Evolutionary conservation across 2,888 invertebrate genomes (phyloP).

Genomic region (Oscheius myriophilus): DNA sequence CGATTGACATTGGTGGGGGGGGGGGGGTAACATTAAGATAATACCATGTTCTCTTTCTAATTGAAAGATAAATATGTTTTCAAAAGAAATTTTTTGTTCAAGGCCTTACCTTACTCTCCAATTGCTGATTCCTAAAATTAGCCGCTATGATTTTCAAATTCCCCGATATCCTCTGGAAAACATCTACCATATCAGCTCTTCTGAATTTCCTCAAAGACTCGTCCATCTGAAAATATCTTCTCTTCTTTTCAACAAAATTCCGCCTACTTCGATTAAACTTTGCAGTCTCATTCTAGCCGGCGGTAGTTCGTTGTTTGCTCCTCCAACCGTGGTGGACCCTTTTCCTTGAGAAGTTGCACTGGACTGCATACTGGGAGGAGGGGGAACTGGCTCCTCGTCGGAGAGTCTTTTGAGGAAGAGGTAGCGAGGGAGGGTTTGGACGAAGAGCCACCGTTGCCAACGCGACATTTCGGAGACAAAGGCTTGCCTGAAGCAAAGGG

Average conservation of each 20-base stretch:
- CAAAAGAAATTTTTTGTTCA: too few relatives aligned
- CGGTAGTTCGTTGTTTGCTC: conserved; percentile 29
- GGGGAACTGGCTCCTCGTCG: conserved; percentile 13
- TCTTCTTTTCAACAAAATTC: conserved; percentile 16
- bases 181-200: conserved; percentile 47
- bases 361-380: conserved; percentile 8
- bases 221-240: conserved; percentile 43
- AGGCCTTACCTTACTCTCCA: conserved; percentile 46
- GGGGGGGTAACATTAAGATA: too few relatives aligned
- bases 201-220: conserved; percentile 44
- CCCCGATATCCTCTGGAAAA: conserved; percentile 49
- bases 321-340: conserved; percentile 9
- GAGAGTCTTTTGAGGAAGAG: conserved; percentile 39
- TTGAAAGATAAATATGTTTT: too few relatives aligned
- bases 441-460: conserved; percentile 58
- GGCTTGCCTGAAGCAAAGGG: conserved; percentile 48
- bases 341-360: too few relatives aligned
- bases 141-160: conserved; percentile 55
- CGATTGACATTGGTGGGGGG: too few relatives aligned
- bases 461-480: conserved; percentile 52
- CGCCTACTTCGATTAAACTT: conserved; percentile 26
- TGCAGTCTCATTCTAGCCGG: conserved; percentile 6
- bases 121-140: conserved; percentile 52
- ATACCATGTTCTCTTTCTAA: too few relatives aligned
- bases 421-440: conserved; percentile 46